Conservation (phyloP, 1,140 invertebrate genomes). For the Whitmania pigra region DNA sequence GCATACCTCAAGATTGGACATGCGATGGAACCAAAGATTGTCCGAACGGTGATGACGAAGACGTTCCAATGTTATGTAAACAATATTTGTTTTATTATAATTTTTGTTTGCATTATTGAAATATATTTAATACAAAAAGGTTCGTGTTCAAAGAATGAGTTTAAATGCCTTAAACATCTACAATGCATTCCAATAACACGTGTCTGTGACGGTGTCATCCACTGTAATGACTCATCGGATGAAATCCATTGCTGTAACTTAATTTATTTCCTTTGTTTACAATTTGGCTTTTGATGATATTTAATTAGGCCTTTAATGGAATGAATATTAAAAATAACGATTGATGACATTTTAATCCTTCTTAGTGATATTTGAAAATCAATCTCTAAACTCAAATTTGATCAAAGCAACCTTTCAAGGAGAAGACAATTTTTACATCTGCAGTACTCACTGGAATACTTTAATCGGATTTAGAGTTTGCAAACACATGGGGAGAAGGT, state of each 20-base stretch:
- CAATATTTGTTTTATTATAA: neutral
- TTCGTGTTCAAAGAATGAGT: neutral
- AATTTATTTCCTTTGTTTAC: too few relatives aligned
- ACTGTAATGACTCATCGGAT: conserved; percentile 13
- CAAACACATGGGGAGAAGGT: too few relatives aligned
- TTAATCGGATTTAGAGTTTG: too few relatives aligned
- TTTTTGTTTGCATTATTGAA: neutral
- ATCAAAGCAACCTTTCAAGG: too few relatives aligned
- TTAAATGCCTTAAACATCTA: neutral
- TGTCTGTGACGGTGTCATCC: neutral
- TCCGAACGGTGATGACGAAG: neutral
- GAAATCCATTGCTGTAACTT: conserved; percentile 6
- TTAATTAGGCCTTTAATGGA: too few relatives aligned
- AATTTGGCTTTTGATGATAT: neutral
- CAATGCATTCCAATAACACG: neutral
- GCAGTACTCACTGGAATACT: too few relatives aligned
- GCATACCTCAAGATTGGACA: neutral
- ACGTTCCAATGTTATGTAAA: too few relatives aligned
- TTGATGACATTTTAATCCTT: too few relatives aligned
- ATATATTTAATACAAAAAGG: neutral
- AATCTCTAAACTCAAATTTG: too few relatives aligned
- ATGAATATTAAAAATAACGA: neutral
- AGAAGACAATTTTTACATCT: too few relatives aligned
- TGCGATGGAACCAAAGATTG: conserved; percentile 9
- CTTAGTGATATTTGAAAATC: too few relatives aligned